Conservation (phyloP, 2,888 invertebrate species). For the Poecilobothrus nobilitatus region DNA sequence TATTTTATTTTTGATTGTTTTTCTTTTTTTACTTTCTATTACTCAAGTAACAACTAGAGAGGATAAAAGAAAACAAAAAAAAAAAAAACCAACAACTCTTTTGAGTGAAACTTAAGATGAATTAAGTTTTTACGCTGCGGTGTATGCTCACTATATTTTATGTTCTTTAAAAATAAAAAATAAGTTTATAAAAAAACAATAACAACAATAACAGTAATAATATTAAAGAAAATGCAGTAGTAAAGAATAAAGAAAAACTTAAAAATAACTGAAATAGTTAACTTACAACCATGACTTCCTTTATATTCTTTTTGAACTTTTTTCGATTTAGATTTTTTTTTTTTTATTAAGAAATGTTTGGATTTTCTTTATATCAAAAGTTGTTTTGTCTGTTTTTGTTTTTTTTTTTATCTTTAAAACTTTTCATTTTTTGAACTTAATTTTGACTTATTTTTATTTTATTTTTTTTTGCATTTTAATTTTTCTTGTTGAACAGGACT, state of each 20-base stretch:
- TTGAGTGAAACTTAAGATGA: conserved; percentile 6
- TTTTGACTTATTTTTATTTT: no score
- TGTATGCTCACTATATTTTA: background rate
- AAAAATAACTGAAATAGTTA: background rate
- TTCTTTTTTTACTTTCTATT: background rate
- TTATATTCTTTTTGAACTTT: background rate
- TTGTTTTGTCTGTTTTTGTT: no score
- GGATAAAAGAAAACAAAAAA: no score
- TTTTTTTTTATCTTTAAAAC: no score
- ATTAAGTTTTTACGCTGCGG: conserved; percentile 1
- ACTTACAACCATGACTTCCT: conserved; percentile 1
- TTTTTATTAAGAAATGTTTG: no score
- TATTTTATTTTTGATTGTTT: background rate
- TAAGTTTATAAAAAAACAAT: no score
- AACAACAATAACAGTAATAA: background rate
- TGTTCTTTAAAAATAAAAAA: background rate
- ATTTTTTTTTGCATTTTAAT: no score
- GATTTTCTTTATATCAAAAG: no score
- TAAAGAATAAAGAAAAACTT: background rate
- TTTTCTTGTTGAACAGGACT: no score
- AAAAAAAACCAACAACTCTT: background rate
- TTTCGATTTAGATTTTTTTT: background rate
- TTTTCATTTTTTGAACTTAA: no score
- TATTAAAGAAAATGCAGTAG: no score
- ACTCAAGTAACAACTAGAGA: background rate